Evolutionary conservation across 2,888 invertebrate genomes (phyloP), one percentile per base, ranked within the genome.

Genomic region (Amphipoea lucens): DNA sequence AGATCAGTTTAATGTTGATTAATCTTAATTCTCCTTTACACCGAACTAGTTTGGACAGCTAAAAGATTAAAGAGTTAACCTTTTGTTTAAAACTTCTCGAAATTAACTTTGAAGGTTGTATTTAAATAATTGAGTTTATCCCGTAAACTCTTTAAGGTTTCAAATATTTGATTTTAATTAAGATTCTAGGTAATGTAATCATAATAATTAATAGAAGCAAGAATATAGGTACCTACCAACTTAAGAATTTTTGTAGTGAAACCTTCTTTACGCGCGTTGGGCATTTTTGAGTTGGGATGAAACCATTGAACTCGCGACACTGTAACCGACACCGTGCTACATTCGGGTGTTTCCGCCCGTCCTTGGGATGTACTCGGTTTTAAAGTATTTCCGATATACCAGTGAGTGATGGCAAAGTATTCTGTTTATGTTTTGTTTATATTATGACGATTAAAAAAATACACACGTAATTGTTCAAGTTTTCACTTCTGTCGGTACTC

Each of bases 111-210:
- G 74, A 76, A 83, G 73, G 72, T 84, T 77, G 79, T 84, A 81
- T 85, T 86, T 83, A 78, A 87, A 85, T 86, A 86, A 89, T 89
- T 83, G 86, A 85, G 72, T 84, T 85, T 74, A 69, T 83, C 17
- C 57, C 51, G 36, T 69, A 62, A 82, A 83, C 48, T 71, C 23
- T 81, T 65, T 23, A n/a, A 74, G 17, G 29, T 65, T 69, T 48
- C 11, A 12, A 70, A 66, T 54, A 40, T 54, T 76, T 45, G 36
- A 76, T 40, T 48, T 42, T 40, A 71, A 70, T 68, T 70, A 4
- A 60, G 70, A 83, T 73, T 83, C 36, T 65, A 2, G 4, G 14
- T 20, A 17, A 40, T 14, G 29, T 67, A 4, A 51, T 36, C 4
- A 0, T 23, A 29, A 79, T 69, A 6, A n/a, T 20, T 76, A n/a